Evolutionary conservation across 2,113 vertebrate species (phyloP).

Genomic region (Gavialis gangeticus): DNA sequence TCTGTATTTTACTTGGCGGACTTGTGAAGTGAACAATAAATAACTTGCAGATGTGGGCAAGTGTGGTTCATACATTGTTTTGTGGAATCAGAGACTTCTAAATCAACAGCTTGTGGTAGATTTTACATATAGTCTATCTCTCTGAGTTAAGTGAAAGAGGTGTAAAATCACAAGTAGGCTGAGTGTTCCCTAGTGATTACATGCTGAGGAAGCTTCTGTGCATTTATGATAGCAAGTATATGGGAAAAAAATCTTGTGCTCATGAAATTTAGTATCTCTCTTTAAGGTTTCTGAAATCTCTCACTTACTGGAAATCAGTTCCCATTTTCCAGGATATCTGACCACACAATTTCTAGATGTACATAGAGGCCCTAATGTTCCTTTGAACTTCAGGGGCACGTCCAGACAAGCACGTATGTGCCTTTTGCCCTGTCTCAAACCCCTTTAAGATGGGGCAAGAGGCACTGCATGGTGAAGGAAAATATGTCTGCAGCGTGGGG

Average conservation of each 20-base stretch:
- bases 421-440: too few species aligned
- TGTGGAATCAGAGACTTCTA: neutral
- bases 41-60: neutral
- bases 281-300: neutral
- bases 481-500: too few species aligned
- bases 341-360: neutral
- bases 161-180: neutral
- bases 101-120: neutral
- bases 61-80: neutral
- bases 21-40: neutral
- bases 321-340: neutral
- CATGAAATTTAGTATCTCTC: neutral
- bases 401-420: neutral
- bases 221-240: neutral
- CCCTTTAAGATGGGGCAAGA: too few species aligned
- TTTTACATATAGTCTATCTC: neutral
- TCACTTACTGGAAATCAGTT: neutral
- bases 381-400: neutral
- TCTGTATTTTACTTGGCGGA: neutral
- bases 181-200: neutral
- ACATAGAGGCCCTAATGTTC: neutral
- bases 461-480: too few species aligned
- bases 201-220: neutral
- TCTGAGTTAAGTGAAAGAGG: neutral
- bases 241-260: neutral